Base-by-base conservation (phyloP, 2,888 invertebrate species). In the Coleophora deauratella region DNA sequence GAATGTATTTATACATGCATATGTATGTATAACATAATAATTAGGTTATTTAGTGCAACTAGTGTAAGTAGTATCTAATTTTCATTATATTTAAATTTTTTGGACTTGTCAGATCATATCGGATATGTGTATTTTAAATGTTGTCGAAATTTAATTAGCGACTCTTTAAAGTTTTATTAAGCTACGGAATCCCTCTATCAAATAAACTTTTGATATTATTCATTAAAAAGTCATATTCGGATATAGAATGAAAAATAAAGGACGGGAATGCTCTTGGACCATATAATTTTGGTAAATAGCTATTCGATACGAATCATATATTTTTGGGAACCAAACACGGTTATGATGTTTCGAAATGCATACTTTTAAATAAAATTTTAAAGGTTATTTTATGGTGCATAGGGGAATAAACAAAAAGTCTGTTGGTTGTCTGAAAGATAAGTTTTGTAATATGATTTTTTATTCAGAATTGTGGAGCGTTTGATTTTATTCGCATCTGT, bases 221-320 rank as follows among this genome's bases (percentile, higher is more conserved):
- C 62, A 61, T 63, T 63, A 73, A 75, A 78, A 74, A 77, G 75
- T 67, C 69, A 67, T 74, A 75, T 72, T 73, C 66, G 72, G 72
- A 76, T 76, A 66, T 66, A 69, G 75, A 77, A 72, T 66, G 68
- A 63, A 79, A 80, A 81, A 81, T 75, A 80, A 81, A 45, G 78
- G 62, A 75, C 75, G 72, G 69, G 61, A 72, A 70, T 63, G 66
- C 69, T 72, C 21, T 59, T 64, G 71, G 66, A 81, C 76, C 80
- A 55, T 84, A 66, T 82, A 84, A 84, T 84, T 82, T 84, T 73
- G 60, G 72, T 72, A 75, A 81, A 84, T 77, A 75, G 70, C 78
- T 72, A 75, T 82, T 76, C 71, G 80, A 84, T 81, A 77, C 72
- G 72, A 74, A 78, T 78, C 77, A 71, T 73, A 72, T 69, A 64